A percentile compares a stretch with the other conserved stretches of the same genome.
Evolutionary conservation across 1,140 invertebrate species (phyloP).

Genomic region (Lepidostoma basale): DNA sequence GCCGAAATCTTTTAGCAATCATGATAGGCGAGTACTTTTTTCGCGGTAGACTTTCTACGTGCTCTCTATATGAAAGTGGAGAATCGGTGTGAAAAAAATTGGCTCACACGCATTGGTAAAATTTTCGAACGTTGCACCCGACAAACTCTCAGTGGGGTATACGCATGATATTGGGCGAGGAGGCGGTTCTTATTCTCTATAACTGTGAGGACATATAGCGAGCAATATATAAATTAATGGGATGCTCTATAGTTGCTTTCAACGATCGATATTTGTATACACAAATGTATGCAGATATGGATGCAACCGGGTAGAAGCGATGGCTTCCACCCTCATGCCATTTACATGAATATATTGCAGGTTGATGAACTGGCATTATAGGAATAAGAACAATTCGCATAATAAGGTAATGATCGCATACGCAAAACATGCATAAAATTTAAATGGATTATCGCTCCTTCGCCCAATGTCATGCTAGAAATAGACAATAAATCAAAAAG

Average conservation of each 20-base stretch:
- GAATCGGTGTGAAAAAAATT: slow-evolving; percentile 11
- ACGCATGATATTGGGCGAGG: slow-evolving; percentile 1
- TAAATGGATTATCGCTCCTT: slow-evolving; percentile 23
- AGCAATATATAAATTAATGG: slow-evolving; percentile 15
- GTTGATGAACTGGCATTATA: not conserved
- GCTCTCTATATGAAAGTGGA: slow-evolving; percentile 17
- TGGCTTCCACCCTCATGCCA: too few relatives aligned
- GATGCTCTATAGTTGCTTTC: not conserved
- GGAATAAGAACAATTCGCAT: slow-evolving; percentile 15
- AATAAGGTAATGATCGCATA: slow-evolving; percentile 31
- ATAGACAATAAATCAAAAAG: slow-evolving; percentile 35
- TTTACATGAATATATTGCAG: slow-evolving; percentile 8
- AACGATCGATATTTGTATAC: too few relatives aligned
- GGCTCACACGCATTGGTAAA: not conserved
- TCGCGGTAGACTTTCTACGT: slow-evolving; percentile 5
- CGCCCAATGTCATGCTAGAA: slow-evolving; percentile 34
- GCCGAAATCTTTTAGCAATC: slow-evolving; percentile 11
- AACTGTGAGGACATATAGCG: not conserved
- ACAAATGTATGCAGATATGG: too few relatives aligned
- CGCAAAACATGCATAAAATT: slow-evolving; percentile 23
- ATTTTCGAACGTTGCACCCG: too few relatives aligned
- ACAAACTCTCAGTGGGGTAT: too few relatives aligned
- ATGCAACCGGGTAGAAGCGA: too few relatives aligned
- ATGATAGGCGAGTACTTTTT: slow-evolving; percentile 2
- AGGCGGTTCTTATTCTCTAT: not conserved